These are phyloP conservation scores for Saxidomus purpurata DNA, from an alignment of 1,140 invertebrate genomes.

Conservation along the genomic window DNA sequence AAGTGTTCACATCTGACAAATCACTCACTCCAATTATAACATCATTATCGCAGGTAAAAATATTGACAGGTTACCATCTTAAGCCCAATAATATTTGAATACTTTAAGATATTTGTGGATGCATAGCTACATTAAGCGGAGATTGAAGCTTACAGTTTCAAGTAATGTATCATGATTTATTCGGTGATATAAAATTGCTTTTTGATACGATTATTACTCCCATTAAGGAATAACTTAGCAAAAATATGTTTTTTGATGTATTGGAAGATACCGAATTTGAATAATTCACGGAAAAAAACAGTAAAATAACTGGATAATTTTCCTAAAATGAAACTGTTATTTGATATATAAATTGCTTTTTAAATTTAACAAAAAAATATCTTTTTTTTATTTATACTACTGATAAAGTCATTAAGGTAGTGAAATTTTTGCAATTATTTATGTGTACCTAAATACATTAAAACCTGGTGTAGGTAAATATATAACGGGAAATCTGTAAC, in stretches of 20 bases:
- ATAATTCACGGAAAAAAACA: background rate
- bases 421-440: too few species aligned
- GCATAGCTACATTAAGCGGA: background rate
- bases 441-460: too few species aligned
- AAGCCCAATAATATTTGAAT: background rate
- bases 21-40: background rate
- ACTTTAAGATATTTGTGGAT: background rate
- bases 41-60: background rate
- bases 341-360: background rate
- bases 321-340: background rate
- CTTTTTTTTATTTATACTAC: too few species aligned
- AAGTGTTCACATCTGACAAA: too few species aligned
- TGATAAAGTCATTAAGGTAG: too few species aligned
- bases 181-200: slow-evolving; percentile 33
- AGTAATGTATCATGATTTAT: slow-evolving; percentile 41
- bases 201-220: slow-evolving; percentile 43
- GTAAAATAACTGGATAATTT: slow-evolving; percentile 2
- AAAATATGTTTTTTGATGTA: slow-evolving; percentile 14
- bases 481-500: too few species aligned
- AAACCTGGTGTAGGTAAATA: too few species aligned
- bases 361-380: background rate
- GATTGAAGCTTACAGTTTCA: background rate
- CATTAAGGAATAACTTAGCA: slow-evolving; percentile 15
- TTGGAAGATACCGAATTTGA: background rate
- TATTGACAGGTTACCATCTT: slow-evolving; percentile 29